Base-by-base conservation (phyloP, 2,113 vertebrate genomes). In the Thamnophis sirtalis region DNA sequence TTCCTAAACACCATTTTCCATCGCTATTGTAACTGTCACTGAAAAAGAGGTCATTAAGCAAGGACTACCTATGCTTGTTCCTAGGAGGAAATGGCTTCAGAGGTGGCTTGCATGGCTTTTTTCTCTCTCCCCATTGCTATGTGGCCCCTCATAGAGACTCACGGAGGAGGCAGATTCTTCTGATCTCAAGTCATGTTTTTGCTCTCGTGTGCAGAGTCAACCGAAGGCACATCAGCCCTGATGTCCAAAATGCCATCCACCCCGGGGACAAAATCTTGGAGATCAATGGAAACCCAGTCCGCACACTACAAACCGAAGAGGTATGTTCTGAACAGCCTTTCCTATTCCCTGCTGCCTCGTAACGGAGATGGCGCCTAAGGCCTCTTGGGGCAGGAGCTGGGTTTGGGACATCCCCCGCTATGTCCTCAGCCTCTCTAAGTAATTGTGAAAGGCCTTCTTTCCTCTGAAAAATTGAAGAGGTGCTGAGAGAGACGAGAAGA, bases 221-320 rank as follows among this genome's bases (percentile, higher is more conserved):
- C 93, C 98, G 98, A 92, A 98, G 98, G 98, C 98, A 99, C 86
- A 99, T 99, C 96, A 99, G 98, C 94, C 98, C 98, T 13, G 98
- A 98, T 95, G 98, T 99, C 93, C 98, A 98, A 90, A 99, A 99
- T 0, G 98, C 99, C 95, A 99, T 99, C 96, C 98, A 99, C 88
- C 98, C 98, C 5, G 99, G 99, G 21, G 99, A 99, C 96, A 98
- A 98, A 33, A 99, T 99, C 95, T 96, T 99, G 96, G 99, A 99
- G 97, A 99, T 99, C 90, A 99, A 99, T 4, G 99, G 99, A 92
- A 97, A 98, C 94, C 98, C 98, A 0, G 98, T 99, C 68, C 98
- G 98, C 60, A 98, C 98, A 0, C 89, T 99, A 63, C 97, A 97
- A 95, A 98, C 98, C 86, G 98, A 98, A 28, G 98, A 99, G 98